Conservation (phyloP, 2,797 vertebrate species). For the Buphagus erythrorhynchus region DNA sequence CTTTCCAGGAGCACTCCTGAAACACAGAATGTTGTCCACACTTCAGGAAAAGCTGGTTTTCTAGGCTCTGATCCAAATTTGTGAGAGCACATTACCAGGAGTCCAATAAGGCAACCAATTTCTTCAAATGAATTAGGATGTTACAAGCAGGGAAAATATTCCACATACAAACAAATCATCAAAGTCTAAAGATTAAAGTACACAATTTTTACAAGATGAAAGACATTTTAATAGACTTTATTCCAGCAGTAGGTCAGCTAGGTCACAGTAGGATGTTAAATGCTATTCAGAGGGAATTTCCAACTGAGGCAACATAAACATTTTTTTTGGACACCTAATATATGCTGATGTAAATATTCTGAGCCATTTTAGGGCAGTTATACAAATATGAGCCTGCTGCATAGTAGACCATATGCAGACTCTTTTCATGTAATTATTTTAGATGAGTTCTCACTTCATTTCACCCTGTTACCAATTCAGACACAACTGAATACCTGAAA, state of each 20-base stretch:
- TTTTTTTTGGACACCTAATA: neutral
- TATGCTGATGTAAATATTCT: neutral
- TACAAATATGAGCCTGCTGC: neutral
- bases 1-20: neutral
- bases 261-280: neutral
- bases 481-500: neutral
- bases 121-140: neutral
- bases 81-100: neutral
- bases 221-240: neutral
- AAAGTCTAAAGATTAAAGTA: conserved; percentile 29
- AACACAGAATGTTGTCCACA: neutral
- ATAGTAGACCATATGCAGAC: neutral
- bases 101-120: neutral
- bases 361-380: neutral
- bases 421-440: neutral
- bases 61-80: neutral
- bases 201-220: neutral
- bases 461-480: neutral
- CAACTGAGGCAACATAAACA: neutral
- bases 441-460: neutral
- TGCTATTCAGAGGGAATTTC: neutral
- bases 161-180: conserved; percentile 15
- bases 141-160: neutral
- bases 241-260: neutral
- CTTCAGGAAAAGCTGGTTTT: neutral